Conservation (phyloP, 2,888 invertebrate species). For the Leptopilina syphax region DNA sequence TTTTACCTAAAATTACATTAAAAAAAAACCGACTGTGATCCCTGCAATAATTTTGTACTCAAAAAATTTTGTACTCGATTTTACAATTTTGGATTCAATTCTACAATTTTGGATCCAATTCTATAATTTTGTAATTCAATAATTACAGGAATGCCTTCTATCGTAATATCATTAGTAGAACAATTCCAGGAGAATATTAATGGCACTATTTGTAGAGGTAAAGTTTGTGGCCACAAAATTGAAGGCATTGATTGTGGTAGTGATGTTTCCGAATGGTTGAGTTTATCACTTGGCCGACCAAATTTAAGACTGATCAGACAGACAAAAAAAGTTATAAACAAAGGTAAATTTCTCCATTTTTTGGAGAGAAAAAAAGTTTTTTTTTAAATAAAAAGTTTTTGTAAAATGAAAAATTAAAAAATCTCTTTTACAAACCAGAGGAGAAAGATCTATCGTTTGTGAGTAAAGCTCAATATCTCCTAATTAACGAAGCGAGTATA, state of each 20-base stretch:
- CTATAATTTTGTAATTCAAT: too few species aligned
- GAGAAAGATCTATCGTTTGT: conserved; percentile 81
- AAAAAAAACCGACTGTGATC: too few species aligned
- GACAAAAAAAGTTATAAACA: conserved; percentile 58
- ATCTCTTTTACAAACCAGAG: conserved; percentile 56
- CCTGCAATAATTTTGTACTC: too few species aligned
- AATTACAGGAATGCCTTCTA: conserved; percentile 78
- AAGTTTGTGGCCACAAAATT: conserved; percentile 90
- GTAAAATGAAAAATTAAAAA: not conserved
- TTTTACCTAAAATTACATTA: too few species aligned
- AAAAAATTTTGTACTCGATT: too few species aligned
- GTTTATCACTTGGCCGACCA: conserved; percentile 82
- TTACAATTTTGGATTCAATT: too few species aligned
- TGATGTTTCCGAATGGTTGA: conserved; percentile 89
- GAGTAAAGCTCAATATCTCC: conserved; percentile 91
- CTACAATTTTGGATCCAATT: too few species aligned
- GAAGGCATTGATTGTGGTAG: conserved; percentile 91
- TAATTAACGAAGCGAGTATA: conserved; percentile 89
- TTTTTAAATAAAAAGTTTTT: too few species aligned
- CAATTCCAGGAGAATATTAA: conserved; percentile 65
- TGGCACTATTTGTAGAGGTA: conserved; percentile 83
- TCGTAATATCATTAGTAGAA: conserved; percentile 79
- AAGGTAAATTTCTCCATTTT: conserved; percentile 41
- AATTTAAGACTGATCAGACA: conserved; percentile 86
- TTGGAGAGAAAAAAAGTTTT: not conserved